These are phyloP conservation scores for Thryonomys swinderianus DNA, from an alignment of 2,113 vertebrate species.

Conservation along the genomic window DNA sequence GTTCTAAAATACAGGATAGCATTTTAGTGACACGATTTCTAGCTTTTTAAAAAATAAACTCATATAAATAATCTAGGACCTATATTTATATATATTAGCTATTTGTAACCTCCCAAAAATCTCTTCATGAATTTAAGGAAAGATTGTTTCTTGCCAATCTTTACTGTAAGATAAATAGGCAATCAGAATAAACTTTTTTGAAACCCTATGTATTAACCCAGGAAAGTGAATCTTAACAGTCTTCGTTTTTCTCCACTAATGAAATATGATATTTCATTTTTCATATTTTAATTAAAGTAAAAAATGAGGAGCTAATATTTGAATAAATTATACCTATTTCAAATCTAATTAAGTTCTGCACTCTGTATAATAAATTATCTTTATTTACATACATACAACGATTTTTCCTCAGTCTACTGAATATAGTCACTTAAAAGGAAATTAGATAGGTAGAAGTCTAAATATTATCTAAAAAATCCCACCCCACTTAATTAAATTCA, in stretches of 20 bases:
- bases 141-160: not conserved
- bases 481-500: constrained; percentile 23
- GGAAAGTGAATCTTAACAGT: constrained; percentile 34
- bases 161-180: constrained; percentile 41
- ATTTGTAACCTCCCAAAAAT: not conserved
- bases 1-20: not conserved
- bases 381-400: constrained; percentile 28
- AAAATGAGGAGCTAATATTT: constrained; percentile 58
- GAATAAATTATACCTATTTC: constrained; percentile 62
- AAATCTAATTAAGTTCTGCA: constrained; percentile 66
- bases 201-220: not conserved
- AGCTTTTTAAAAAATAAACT: not conserved
- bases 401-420: not conserved
- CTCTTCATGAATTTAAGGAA: constrained; percentile 6
- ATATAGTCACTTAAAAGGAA: not conserved
- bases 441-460: not conserved
- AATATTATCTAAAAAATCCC: not conserved
- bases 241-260: constrained; percentile 54
- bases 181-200: not conserved
- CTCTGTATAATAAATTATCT: not conserved
- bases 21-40: not conserved
- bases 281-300: constrained; percentile 66
- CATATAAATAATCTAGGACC: not conserved
- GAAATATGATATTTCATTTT: constrained; percentile 28
- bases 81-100: not conserved